These are phyloP conservation scores for Neocrepidodera transversa DNA, from an alignment of 2,888 invertebrate genomes.

Conservation along the genomic window DNA sequence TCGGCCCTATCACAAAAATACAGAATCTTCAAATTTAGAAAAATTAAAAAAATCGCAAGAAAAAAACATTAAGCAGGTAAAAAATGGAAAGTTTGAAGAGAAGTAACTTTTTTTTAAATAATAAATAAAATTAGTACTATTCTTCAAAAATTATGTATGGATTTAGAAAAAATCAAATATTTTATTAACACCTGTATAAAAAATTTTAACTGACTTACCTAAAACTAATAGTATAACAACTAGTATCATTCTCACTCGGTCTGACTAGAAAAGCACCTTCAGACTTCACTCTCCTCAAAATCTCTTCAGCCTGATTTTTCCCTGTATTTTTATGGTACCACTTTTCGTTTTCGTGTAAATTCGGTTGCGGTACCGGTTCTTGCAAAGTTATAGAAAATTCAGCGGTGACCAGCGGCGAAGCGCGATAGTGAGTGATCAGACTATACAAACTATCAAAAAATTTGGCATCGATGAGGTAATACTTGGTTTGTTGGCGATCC, in stretches of 20 bases:
- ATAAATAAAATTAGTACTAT: too few relatives aligned
- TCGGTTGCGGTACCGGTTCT: conserved; percentile 94
- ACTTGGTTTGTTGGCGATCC: conserved; percentile 87
- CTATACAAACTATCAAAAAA: conserved; percentile 92
- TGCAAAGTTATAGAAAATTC: conserved; percentile 87
- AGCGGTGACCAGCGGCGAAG: conserved; percentile 84
- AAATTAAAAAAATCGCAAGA: too few relatives aligned
- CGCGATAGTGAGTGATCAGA: conserved; percentile 88
- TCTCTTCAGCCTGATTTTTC: conserved; percentile 85
- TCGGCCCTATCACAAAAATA: conserved; percentile 74
- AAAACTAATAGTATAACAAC: conserved; percentile 93
- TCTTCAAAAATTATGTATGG: too few relatives aligned
- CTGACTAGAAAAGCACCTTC: conserved; percentile 96
- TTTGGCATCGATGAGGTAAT: conserved; percentile 86
- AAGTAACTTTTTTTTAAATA: too few relatives aligned
- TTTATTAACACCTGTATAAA: too few relatives aligned
- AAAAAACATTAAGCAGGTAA: too few relatives aligned
- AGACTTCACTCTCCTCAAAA: conserved; percentile 80
- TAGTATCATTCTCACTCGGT: conserved; percentile 85
- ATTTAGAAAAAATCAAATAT: too few relatives aligned
- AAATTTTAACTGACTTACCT: too few relatives aligned
- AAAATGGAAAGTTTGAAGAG: too few relatives aligned
- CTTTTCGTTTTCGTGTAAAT: conserved; percentile 90
- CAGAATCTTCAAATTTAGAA: too few relatives aligned
- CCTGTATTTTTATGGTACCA: conserved; percentile 90